These are phyloP conservation scores for Unio pictorum DNA, from an alignment of 2,888 invertebrate species.

Conservation along the genomic window DNA sequence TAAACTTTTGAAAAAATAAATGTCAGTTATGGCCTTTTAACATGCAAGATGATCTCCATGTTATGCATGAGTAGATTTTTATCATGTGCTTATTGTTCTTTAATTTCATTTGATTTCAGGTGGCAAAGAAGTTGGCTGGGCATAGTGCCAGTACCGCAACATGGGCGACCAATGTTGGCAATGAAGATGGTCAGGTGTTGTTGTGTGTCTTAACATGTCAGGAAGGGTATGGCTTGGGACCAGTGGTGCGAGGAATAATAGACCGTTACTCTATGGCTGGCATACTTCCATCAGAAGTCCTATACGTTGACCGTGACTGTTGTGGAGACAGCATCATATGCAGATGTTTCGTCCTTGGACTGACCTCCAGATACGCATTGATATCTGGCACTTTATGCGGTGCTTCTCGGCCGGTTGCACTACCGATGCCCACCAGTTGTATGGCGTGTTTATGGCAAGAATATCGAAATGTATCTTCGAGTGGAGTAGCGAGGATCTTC, in stretches of 20 bases:
- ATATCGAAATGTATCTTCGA: conserved; percentile 31
- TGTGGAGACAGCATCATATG: conserved; percentile 21
- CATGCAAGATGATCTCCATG: too few species aligned
- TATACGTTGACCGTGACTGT: conserved; percentile 53
- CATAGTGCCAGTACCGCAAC: conserved; percentile 20
- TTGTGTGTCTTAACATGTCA: conserved; percentile 36
- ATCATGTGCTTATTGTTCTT: too few species aligned
- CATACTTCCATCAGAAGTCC: conserved; percentile 31
- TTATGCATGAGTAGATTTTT: too few species aligned
- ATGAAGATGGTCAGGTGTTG: conserved; percentile 40
- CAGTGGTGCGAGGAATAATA: conserved; percentile 34
- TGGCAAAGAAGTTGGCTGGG: conserved; percentile 31
- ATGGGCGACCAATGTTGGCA: conserved; percentile 44
- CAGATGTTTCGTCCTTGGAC: conserved; percentile 26
- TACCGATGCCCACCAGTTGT: conserved; percentile 40
- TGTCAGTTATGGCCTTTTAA: too few species aligned
- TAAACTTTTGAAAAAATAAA: too few species aligned
- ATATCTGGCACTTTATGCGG: conserved; percentile 50
- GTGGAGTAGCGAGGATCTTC: conserved; percentile 32
- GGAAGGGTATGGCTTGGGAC: conserved; percentile 32
- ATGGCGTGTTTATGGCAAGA: conserved; percentile 34
- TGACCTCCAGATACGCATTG: conserved; percentile 26
- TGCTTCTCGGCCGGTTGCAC: conserved; percentile 25
- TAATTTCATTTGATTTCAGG: background rate
- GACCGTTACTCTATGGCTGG: conserved; percentile 23